phyloP scores from a whole-genome alignment of 2,113 vertebrate genomes.

The Coryphaenoides rupestris region DNA sequence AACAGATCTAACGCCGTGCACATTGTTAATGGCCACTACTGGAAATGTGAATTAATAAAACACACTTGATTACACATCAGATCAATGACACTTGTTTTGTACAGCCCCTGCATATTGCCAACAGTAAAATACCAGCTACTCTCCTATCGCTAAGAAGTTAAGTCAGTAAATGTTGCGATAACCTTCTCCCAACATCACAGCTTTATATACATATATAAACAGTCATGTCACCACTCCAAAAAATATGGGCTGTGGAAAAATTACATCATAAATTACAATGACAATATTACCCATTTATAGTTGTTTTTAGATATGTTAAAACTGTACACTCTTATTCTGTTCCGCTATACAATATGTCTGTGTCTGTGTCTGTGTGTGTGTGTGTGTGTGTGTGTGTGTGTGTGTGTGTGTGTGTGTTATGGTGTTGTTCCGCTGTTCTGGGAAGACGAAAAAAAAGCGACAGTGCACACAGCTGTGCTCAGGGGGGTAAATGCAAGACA shows the following conservation, averaged over 20 bases:
- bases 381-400: too few species aligned
- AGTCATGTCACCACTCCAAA: too few species aligned
- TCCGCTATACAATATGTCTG: neutral
- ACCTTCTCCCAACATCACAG: too few species aligned
- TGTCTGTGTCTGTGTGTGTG: neutral
- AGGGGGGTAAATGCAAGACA: conserved; percentile 78
- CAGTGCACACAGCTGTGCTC: conserved; percentile 74
- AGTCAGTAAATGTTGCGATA: too few species aligned
- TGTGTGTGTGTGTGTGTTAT: conserved; percentile 20
- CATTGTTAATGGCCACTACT: conserved; percentile 12
- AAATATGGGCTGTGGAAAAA: neutral
- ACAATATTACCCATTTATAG: conserved; percentile 7
- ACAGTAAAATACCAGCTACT: too few species aligned
- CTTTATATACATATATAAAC: too few species aligned
- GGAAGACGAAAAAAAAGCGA: conserved; percentile 72
- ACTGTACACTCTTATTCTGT: neutral
- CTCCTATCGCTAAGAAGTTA: too few species aligned
- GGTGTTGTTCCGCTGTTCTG: conserved; percentile 74
- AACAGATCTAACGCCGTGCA: conserved; percentile 18
- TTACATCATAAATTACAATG: conserved; percentile 48
- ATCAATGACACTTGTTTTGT: too few species aligned
- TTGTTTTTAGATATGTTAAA: neutral
- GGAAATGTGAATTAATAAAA: conserved; percentile 5
- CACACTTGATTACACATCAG: too few species aligned
- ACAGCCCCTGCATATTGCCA: too few species aligned